Base-by-base conservation (phyloP, 2,888 invertebrate species). In the Rhagophthalmus giganteus region DNA sequence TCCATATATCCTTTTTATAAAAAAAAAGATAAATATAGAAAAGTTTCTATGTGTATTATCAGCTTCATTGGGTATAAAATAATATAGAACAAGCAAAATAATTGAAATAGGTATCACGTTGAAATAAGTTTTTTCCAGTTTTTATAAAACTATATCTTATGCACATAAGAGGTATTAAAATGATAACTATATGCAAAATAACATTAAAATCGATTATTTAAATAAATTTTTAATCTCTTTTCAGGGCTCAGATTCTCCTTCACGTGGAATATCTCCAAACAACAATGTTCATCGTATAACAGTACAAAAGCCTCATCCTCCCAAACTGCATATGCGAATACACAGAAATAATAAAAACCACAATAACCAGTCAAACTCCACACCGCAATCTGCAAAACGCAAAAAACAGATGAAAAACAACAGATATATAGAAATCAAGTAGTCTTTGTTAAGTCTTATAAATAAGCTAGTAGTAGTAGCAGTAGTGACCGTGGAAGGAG, bases 201-300 rank as follows among this genome's bases (percentile, higher is more conserved):
- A n/a, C n/a, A n/a, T n/a, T n/a, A n/a, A n/a, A n/a, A n/a, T 20
- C 7, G 7, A 20, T 20, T 3, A 20, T 20, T 20, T 20, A 20
- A 12, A 32, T 55, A 30, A 40, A 38, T 39, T 24, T 15, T 39
- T 38, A 52, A 38, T 57, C n/a, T 59, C 35, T 49, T 57, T 62
- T 33, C 55, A 73, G 74, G 73, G 72, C 12, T 73, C 74, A 6
- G 73, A 73, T 54, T 67, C 69, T 33, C 71, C 71, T 13, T 73
- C 74, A 3, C 64, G 74, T 28, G 73, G 74, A 59, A 72, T 69
- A 57, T 74, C 74, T 12, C 74, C 74, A 35, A 74, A 73, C 48
- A 62, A 60, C 46, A 63, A 62, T 54, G 59, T 68, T 8, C 65
- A 62, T 41, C 64, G 67, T 50, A 53, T 57, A 15, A 58, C 58